Conservation (phyloP, 1,140 invertebrate species). For the Drosophila ogumai region DNA sequence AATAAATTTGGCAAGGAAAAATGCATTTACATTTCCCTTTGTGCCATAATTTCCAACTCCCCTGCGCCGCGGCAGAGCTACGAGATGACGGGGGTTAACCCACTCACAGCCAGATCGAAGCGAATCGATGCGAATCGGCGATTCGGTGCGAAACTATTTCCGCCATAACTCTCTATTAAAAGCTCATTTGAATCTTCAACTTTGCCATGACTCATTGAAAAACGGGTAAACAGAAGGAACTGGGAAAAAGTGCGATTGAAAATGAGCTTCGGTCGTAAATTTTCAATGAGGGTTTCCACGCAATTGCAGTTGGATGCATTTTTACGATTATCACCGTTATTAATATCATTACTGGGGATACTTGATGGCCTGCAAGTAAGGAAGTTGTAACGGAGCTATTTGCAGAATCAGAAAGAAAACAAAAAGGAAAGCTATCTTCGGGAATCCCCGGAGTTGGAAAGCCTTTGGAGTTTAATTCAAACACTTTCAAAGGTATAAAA, state of each 20-base stretch:
- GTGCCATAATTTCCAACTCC: conserved; percentile 77
- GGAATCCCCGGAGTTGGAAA: background rate
- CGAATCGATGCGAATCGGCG: conserved; percentile 11
- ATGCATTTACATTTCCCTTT: conserved; percentile 76
- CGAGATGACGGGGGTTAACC: conserved; percentile 40
- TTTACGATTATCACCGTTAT: conserved; percentile 47
- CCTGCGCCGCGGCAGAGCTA: conserved; percentile 20
- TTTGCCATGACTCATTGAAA: conserved; percentile 45
- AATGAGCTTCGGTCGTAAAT: conserved; percentile 53
- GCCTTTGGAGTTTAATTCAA: background rate
- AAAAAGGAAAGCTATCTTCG: background rate
- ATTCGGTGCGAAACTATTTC: conserved; percentile 19
- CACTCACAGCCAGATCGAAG: conserved; percentile 18
- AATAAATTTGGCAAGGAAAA: conserved; percentile 78
- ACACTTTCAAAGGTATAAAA: background rate
- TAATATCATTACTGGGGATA: conserved; percentile 40
- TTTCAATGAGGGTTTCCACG: conserved; percentile 56
- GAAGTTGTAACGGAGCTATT: background rate
- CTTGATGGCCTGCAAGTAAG: conserved; percentile 18
- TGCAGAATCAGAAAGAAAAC: background rate
- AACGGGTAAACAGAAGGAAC: conserved; percentile 23
- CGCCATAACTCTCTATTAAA: conserved; percentile 50
- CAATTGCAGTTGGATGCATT: conserved; percentile 55
- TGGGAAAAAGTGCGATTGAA: conserved; percentile 30
- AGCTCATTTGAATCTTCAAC: conserved; percentile 43